A percentile compares a stretch with the other conserved stretches of the same genome.
Conservation (phyloP, 2,113 vertebrate species). For the Sakesphorus luctuosus region DNA sequence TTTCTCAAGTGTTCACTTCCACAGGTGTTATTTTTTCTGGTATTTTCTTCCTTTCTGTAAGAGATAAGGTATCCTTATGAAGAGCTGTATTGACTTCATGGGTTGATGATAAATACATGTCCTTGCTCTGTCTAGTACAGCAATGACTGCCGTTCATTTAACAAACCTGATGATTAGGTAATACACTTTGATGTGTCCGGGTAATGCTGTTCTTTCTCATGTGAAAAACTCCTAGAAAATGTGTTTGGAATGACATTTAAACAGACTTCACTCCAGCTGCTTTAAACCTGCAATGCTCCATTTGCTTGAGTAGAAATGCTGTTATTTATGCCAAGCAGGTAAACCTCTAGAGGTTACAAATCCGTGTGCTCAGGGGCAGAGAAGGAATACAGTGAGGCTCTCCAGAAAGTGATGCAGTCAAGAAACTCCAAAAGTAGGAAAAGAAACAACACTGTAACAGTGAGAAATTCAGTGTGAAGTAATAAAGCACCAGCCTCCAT, state of each 20-base stretch:
- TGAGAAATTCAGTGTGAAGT: not conserved
- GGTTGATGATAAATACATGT: not conserved
- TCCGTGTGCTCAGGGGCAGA: not conserved
- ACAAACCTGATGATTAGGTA: slow-evolving; percentile 35
- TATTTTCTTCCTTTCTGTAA: slow-evolving; percentile 25
- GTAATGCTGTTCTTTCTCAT: slow-evolving; percentile 35
- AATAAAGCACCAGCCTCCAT: not conserved
- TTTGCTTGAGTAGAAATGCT: slow-evolving; percentile 13
- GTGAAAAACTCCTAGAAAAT: slow-evolving; percentile 24
- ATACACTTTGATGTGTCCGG: slow-evolving; percentile 17
- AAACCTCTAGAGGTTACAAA: not conserved
- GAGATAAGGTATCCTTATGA: not conserved
- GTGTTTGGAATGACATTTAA: slow-evolving; percentile 11
- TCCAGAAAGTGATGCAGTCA: not conserved
- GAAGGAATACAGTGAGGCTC: not conserved
- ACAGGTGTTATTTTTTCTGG: not conserved
- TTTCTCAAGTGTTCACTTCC: slow-evolving; percentile 40
- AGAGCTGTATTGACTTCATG: not conserved
- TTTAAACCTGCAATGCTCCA: slow-evolving; percentile 10
- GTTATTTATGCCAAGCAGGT: slow-evolving; percentile 8
- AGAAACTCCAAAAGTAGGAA: not conserved
- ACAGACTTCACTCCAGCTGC: not conserved
- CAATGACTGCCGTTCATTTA: slow-evolving; percentile 44
- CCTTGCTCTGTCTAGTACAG: slow-evolving; percentile 3
- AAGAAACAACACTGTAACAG: not conserved